Evolutionary conservation across 2,888 invertebrate species (phyloP), one percentile per base, ranked within the genome.

Genomic region (Drosophila subsilvestris): DNA sequence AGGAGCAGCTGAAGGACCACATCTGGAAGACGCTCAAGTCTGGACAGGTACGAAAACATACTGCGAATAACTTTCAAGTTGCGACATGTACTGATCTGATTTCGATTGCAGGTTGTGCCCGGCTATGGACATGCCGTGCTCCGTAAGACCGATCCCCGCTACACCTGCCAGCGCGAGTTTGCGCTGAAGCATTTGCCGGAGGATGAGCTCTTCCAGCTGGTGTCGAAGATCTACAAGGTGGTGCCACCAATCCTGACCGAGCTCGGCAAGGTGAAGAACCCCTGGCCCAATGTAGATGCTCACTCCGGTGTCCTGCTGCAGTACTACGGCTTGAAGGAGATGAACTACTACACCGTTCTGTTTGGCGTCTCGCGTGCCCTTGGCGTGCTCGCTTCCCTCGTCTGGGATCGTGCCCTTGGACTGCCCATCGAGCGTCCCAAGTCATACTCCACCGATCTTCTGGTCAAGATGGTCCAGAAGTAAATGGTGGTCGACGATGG

Each of bases 1-100:
- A 99, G 91, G 97, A 98, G 0, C 95, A 98, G 86, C 94, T 99
- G 61, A 98, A 97, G 92, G 98, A 99, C 57, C 99, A 98, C 93
- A 97, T 99, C 91, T 98, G 98, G 98, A 98, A 98, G 93, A 99
- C 98, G 1, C 93, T 97, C 60, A 96, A 97, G 93, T 94, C 95
- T 69, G 97, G 97, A 79, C 96, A 96, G 93, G 92, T 32, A 32
- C 12, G 25, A 25, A 3, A 4, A 3, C 10, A 29, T 4, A 10
- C 10, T n/a, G n/a, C n/a, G n/a, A 29, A 29, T 29, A 29, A 0
- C 12, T 3, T 29, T 29, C 17, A 3, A 32, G 17, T 29, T n/a
- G n/a, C 5, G 22, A 14, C 47, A 55, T 44, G 9, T 61, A 48
- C 17, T 42, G 2, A 57, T 32, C 43, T 62, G 25, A 27, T 8